Percentiles rank a stretch among this genome's conserved stretches.
Conservation (phyloP, 2,888 invertebrate species). For the Limenitis arthemis region DNA sequence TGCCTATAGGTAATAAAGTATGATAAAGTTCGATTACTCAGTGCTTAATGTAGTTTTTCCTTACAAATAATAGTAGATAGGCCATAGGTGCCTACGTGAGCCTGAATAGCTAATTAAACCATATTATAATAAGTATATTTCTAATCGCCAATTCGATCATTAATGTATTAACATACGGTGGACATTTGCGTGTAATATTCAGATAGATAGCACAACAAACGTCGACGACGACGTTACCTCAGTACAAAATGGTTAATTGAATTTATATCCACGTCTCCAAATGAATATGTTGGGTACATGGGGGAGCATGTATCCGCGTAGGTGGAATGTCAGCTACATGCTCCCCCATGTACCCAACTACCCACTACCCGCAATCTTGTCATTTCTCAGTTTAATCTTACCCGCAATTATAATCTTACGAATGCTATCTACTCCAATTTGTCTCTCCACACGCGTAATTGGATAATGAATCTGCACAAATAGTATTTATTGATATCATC, state of each 20-base stretch:
- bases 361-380: constrained; percentile 15
- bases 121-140: constrained; percentile 20
- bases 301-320: constrained; percentile 21
- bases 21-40: too few species aligned
- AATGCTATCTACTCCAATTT: constrained; percentile 3
- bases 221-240: constrained; percentile 27
- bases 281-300: constrained; percentile 55
- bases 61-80: constrained; percentile 27
- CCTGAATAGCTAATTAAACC: constrained; percentile 25
- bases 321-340: too few species aligned
- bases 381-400: constrained; percentile 17
- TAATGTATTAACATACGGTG: constrained; percentile 26
- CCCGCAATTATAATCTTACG: constrained; percentile 12
- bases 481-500: constrained; percentile 14
- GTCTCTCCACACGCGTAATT: constrained; percentile 9
- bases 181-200: constrained; percentile 26
- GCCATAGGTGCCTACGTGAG: constrained; percentile 12
- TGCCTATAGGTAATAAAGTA: too few species aligned
- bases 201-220: constrained; percentile 25
- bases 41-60: constrained; percentile 20
- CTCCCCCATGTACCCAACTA: too few species aligned
- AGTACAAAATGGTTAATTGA: constrained; percentile 56
- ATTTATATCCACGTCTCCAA: constrained; percentile 66
- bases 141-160: constrained; percentile 25
- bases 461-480: constrained; percentile 10